phyloP scores from a whole-genome alignment of 2,113 vertebrate genomes.

The Chloroceryle aenea region DNA sequence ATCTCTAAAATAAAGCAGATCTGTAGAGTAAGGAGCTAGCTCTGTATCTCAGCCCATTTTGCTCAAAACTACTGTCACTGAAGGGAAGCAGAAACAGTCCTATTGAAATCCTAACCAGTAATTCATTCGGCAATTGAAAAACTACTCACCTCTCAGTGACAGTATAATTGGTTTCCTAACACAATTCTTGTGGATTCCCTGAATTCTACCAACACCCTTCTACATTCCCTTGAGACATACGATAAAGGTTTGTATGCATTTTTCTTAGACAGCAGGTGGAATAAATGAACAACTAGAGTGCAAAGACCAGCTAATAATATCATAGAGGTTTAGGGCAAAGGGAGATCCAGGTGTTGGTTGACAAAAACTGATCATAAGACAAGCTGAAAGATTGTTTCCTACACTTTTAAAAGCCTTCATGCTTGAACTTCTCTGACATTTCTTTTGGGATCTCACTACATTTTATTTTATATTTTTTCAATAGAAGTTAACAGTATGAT shows the following conservation, averaged over 20 bases:
- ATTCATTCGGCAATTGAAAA: background rate
- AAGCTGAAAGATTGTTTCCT: slow-evolving; percentile 4
- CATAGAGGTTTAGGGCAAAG: background rate
- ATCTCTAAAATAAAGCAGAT: background rate
- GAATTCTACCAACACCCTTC: background rate
- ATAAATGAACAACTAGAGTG: slow-evolving; percentile 22
- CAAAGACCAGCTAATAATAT: slow-evolving; percentile 33
- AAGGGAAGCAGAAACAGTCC: background rate
- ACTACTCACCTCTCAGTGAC: background rate
- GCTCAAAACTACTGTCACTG: background rate
- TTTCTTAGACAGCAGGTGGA: slow-evolving; percentile 24
- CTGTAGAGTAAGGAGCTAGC: background rate
- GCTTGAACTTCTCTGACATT: slow-evolving; percentile 32
- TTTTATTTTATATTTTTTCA: background rate
- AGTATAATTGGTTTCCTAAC: background rate
- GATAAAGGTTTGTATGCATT: background rate
- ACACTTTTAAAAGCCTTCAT: slow-evolving; percentile 3
- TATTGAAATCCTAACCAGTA: background rate
- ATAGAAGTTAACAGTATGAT: background rate
- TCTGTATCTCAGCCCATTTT: background rate
- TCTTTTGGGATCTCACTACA: background rate
- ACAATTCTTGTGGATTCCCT: background rate
- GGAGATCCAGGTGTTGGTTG: background rate
- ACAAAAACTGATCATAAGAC: slow-evolving; percentile 20
- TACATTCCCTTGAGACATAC: background rate